A percentile compares a stretch with the other conserved stretches of the same genome.
phyloP scores from a whole-genome alignment of 2,113 vertebrate genomes.

The Phalacrocorax brasilianus region DNA sequence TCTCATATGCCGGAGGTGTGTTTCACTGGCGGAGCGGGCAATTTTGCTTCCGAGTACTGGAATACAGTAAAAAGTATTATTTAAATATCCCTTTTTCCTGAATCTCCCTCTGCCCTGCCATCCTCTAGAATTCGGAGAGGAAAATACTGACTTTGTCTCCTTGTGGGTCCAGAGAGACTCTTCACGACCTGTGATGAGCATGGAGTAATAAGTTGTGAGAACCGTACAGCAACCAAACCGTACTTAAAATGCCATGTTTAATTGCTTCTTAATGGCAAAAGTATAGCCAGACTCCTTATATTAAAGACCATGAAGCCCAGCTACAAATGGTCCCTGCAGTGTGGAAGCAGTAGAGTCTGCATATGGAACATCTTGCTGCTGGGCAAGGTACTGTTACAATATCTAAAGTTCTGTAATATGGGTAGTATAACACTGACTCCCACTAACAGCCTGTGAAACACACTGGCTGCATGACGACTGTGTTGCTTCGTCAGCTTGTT shows the following conservation, averaged over 20 bases:
- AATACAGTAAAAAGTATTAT: not conserved
- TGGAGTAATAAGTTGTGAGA: not conserved
- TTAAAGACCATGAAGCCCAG: not conserved
- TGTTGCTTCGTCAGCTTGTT: constrained; percentile 29
- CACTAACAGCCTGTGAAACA: constrained; percentile 29
- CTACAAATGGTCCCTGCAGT: not conserved
- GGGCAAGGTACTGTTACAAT: not conserved
- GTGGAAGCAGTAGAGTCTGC: not conserved
- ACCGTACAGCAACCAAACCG: not conserved
- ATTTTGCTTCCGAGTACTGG: not conserved
- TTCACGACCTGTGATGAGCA: not conserved
- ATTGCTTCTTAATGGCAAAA: not conserved
- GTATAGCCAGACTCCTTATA: not conserved
- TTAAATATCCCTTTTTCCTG: not conserved
- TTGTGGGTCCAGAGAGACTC: not conserved
- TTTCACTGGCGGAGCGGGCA: constrained; percentile 4
- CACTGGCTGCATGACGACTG: not conserved
- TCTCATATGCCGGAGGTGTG: not conserved
- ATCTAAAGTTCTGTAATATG: not conserved
- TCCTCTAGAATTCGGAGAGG: not conserved
- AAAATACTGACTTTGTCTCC: not conserved
- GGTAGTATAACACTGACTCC: not conserved
- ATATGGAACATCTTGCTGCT: not conserved
- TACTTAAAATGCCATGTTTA: not conserved
- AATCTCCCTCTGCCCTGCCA: not conserved